These are phyloP conservation scores for Agapetus fuscipes DNA, from an alignment of 2,888 invertebrate genomes.

Conservation along the genomic window DNA sequence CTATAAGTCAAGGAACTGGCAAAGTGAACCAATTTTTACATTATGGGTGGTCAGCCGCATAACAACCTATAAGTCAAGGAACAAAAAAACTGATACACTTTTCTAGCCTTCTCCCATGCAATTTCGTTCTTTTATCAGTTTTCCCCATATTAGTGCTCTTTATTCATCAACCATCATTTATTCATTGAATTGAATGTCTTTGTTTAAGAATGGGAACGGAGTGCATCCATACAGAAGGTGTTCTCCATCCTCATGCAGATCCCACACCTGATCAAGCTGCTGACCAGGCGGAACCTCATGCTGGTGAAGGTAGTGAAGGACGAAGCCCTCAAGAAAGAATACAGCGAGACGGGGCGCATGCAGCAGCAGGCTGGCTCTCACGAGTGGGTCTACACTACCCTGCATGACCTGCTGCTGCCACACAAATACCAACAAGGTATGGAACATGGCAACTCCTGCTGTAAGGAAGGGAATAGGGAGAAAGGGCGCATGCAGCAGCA, in stretches of 20 bases:
- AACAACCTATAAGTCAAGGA: no score
- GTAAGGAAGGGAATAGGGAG: slow-evolving; percentile 1
- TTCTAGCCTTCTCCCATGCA: no score
- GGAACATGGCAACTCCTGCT: slow-evolving; percentile 4
- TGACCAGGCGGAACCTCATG: slow-evolving; percentile 5
- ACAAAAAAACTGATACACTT: no score
- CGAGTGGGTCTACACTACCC: slow-evolving; percentile 3
- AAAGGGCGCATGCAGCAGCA: slow-evolving; percentile 2
- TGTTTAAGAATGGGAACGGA: no score
- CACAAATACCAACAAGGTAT: no score
- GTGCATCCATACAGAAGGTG: slow-evolving; percentile 2
- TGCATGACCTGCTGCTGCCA: slow-evolving; percentile 4
- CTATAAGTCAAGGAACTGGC: no score
- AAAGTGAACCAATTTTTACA: no score
- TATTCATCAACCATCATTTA: no score
- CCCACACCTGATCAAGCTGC: background rate
- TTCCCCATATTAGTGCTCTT: no score
- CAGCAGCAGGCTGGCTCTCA: slow-evolving; percentile 1
- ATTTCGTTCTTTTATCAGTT: no score
- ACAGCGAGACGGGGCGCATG: slow-evolving; percentile 1
- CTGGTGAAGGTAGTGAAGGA: slow-evolving; percentile 7
- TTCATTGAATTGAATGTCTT: no score
- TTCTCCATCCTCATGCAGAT: slow-evolving; percentile 5
- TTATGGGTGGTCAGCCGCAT: no score
- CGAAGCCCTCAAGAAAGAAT: background rate